Evolutionary conservation across 2,113 vertebrate species (phyloP).

Genomic region (Chaenogobius annularis): DNA sequence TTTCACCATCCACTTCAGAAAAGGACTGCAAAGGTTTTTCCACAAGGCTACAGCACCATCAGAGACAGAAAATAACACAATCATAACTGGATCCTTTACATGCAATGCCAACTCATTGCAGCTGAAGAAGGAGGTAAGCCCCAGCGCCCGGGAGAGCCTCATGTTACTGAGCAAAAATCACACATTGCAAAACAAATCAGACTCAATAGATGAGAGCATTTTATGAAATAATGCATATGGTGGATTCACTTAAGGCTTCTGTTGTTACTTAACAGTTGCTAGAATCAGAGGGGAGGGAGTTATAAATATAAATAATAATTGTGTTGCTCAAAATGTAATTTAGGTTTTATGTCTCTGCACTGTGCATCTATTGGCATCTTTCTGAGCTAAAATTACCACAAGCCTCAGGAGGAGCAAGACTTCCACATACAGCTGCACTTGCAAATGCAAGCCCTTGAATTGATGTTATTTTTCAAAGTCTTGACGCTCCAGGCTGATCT

Average conservation of each 20-base stretch:
- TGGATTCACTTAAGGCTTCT: too few relatives aligned
- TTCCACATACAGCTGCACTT: not conserved
- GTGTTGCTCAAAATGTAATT: slow-evolving; percentile 30
- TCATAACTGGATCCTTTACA: slow-evolving; percentile 69
- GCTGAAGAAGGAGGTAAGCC: slow-evolving; percentile 32
- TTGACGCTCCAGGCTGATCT: slow-evolving; percentile 7
- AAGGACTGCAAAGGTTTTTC: slow-evolving; percentile 65
- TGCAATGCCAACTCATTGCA: slow-evolving; percentile 65
- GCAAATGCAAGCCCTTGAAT: not conserved
- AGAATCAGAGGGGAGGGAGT: too few relatives aligned
- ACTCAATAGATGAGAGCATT: slow-evolving; percentile 33
- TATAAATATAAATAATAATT: too few relatives aligned
- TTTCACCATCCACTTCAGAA: slow-evolving; percentile 70
- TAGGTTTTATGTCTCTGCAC: not conserved
- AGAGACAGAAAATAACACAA: slow-evolving; percentile 55
- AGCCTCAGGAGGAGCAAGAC: not conserved
- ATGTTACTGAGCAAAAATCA: not conserved
- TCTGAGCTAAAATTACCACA: slow-evolving; percentile 1
- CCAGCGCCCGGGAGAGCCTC: slow-evolving; percentile 28
- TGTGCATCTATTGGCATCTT: not conserved
- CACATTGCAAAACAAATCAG: not conserved
- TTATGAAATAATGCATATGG: slow-evolving; percentile 16
- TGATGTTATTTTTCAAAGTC: not conserved
- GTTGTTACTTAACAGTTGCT: too few relatives aligned
- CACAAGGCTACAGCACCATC: not conserved